Evolutionary conservation across 2,888 invertebrate species (phyloP), one percentile per base, ranked within the genome.

Genomic region (Agrypnus murinus): DNA sequence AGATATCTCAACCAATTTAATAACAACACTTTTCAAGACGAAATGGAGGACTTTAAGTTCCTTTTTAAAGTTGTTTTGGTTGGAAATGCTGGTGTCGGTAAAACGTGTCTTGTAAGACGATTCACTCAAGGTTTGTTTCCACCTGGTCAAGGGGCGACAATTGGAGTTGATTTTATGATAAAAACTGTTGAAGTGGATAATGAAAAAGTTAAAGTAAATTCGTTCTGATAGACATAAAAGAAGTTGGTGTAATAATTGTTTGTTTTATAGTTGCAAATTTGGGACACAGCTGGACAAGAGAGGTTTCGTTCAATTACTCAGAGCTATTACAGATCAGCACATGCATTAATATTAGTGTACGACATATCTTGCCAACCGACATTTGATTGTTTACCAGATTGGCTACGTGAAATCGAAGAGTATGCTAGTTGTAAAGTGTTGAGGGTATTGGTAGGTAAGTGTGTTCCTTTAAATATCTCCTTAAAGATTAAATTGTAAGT

Each of bases 161-260:
- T 99, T 81, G 98, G 98, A 67, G 98, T 99, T 25, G 99, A 99
- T 89, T 99, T 99, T 86, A 98, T 99, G 98, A 98, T 99, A 74
- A 99, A 99, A 88, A 98, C 98, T 63, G 96, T 99, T 7, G 97
- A 98, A 89, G 95, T 99, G 67, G 97, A 96, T 81, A 95, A 95
- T 82, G 95, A 96, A 86, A 95, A 95, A 92, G 94, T 96, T 79
- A 96, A 96, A 91, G 95, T 95, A 88, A 86, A 69, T 60, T 43
- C 12, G 8, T 2, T 12, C 14, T 46, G 8, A 57, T 43, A n/a
- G n/a, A n/a, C n/a, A n/a, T n/a, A n/a, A n/a, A 96, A 86, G 95
- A 95, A 92, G 94, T 96, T 79, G 96, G 96, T 91, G 95, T 95
- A 88, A 86, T 15, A n/a, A 32, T 2, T 46, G 14, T 17, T 65